These are phyloP conservation scores for Bemisia tabaci DNA, from an alignment of 1,140 invertebrate species.

Conservation along the genomic window DNA sequence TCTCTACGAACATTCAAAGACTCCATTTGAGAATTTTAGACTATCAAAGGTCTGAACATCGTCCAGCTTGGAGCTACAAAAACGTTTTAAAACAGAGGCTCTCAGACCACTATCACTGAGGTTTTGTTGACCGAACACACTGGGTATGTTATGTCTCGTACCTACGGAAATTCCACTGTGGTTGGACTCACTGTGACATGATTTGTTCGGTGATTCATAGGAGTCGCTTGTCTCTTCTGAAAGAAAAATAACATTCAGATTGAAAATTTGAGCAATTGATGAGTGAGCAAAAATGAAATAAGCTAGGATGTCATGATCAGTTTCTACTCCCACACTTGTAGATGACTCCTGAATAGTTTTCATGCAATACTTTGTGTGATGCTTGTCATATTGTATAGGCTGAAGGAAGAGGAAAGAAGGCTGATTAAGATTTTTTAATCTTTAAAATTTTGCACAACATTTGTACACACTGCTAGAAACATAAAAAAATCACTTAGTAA, in stretches of 20 bases:
- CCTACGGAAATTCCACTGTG: neutral
- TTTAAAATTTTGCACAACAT: no score
- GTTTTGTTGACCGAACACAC: conserved; percentile 19
- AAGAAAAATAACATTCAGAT: conserved; percentile 1
- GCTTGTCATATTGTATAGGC: no score
- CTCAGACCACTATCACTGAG: conserved; percentile 21
- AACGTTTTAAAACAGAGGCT: conserved; percentile 13
- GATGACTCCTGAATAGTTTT: no score
- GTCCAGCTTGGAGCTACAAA: conserved; percentile 10
- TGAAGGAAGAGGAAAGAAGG: no score
- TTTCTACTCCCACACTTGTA: no score
- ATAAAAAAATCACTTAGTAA: no score
- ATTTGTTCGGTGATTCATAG: neutral
- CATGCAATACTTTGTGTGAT: no score
- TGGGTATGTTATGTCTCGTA: neutral
- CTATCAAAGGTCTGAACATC: conserved; percentile 18
- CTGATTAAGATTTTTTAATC: no score
- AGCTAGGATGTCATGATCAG: no score
- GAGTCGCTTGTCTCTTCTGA: neutral
- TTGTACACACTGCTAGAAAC: no score
- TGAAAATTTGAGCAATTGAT: no score
- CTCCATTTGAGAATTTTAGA: conserved; percentile 13
- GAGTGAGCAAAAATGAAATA: no score
- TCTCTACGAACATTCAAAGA: neutral
- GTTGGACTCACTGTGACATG: neutral